A percentile compares a stretch with the other conserved stretches of the same genome.
These are phyloP conservation scores for Tetheella fluctuosa DNA, from an alignment of 2,888 invertebrate genomes.

Conservation along the genomic window DNA sequence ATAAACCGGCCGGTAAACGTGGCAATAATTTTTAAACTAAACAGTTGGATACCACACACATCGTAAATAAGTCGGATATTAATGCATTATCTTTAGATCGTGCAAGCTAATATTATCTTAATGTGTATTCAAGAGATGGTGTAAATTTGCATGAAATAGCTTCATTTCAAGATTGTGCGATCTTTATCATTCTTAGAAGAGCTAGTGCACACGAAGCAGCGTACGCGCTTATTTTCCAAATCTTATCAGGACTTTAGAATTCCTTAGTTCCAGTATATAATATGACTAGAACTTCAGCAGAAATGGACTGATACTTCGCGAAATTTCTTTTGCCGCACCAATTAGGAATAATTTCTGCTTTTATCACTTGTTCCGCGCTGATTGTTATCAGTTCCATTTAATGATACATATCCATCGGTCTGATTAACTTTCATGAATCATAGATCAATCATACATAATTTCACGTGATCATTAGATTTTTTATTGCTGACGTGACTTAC, in stretches of 20 bases:
- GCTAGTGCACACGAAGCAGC: neutral
- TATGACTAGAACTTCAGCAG: no score
- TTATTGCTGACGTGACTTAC: no score
- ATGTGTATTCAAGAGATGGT: neutral
- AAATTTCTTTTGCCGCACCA: neutral
- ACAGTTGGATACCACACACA: neutral
- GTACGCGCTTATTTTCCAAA: neutral
- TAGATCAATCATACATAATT: constrained; percentile 28
- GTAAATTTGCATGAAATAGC: neutral
- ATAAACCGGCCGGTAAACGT: neutral
- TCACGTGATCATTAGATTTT: neutral
- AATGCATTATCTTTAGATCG: neutral
- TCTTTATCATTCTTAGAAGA: neutral
- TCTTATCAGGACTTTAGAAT: neutral
- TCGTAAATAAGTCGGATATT: neutral
- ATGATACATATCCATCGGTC: constrained; percentile 28
- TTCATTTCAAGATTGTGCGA: neutral
- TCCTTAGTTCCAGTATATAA: no score
- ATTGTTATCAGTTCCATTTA: constrained; percentile 2
- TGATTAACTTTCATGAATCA: constrained; percentile 31
- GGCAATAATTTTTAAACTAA: neutral
- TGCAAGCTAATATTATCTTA: neutral
- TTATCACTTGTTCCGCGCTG: neutral
- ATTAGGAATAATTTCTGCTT: neutral
- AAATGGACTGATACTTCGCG: no score